Conservation (phyloP, 92 coral and sea anemone species). For the Porites rus region DNA sequence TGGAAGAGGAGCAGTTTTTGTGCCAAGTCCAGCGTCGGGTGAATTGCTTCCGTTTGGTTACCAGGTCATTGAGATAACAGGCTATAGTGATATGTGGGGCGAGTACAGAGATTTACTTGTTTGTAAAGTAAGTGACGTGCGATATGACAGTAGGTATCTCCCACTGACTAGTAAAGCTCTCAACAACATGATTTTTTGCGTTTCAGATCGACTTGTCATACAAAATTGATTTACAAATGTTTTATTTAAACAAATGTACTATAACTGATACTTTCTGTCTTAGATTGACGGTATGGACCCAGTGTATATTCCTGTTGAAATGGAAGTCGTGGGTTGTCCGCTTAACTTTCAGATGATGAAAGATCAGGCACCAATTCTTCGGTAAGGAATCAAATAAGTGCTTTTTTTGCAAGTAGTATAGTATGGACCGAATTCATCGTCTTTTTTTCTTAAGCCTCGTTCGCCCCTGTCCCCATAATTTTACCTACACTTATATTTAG, state of each 20-base stretch:
- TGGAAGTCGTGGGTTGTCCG: conserved; percentile 94
- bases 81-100: conserved; percentile 97
- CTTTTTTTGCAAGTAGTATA: too few relatives aligned
- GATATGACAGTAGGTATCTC: too few relatives aligned
- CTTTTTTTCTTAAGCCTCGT: background rate
- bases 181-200: too few relatives aligned
- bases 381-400: conserved; percentile 54
- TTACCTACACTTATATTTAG: background rate
- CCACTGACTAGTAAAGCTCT: too few relatives aligned
- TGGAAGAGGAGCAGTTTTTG: conserved; percentile 95
- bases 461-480: background rate
- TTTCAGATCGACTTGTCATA: too few relatives aligned
- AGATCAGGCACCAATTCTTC: conserved; percentile 90
- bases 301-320: conserved; percentile 77
- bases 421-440: background rate
- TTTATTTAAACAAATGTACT: too few relatives aligned
- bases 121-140: conserved; percentile 77
- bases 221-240: too few relatives aligned
- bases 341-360: conserved; percentile 98
- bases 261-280: background rate
- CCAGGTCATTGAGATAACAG: conserved; percentile 85
- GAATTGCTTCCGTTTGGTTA: conserved; percentile 95
- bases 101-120: conserved; percentile 85
- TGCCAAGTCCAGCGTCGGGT: conserved; percentile 89
- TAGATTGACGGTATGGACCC: conserved; percentile 93